phyloP scores from a whole-genome alignment of 2,113 vertebrate species.

The Ia io region DNA sequence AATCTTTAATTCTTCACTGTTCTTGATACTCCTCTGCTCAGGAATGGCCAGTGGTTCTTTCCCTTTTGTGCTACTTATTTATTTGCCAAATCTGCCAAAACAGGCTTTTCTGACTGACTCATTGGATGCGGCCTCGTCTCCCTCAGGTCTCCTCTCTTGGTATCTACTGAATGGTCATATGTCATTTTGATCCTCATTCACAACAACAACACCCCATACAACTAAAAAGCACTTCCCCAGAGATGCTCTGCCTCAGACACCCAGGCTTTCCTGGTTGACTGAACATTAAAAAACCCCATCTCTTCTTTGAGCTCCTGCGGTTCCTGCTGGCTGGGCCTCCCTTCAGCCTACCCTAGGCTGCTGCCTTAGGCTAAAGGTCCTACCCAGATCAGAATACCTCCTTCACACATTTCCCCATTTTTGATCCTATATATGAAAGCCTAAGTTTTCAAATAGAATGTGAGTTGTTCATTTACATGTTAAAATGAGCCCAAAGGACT shows the following conservation, averaged over 20 bases:
- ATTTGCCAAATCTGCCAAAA: not conserved
- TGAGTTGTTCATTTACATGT: slow-evolving; percentile 46
- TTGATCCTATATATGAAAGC: not conserved
- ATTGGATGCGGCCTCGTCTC: not conserved
- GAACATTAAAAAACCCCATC: not conserved
- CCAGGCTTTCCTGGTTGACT: not conserved
- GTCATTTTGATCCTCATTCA: not conserved
- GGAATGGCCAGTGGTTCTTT: not conserved
- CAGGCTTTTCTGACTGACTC: not conserved
- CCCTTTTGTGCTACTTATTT: not conserved
- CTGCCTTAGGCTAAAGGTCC: not conserved
- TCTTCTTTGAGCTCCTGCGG: not conserved
- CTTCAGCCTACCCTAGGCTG: not conserved
- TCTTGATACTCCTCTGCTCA: not conserved
- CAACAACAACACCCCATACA: not conserved
- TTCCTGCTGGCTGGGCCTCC: not conserved
- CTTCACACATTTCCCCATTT: not conserved
- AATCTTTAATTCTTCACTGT: not conserved
- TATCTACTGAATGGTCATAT: not conserved
- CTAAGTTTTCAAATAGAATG: slow-evolving; percentile 48
- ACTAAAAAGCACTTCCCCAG: not conserved
- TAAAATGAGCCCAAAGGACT: slow-evolving; percentile 38
- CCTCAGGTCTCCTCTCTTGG: not conserved
- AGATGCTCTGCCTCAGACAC: not conserved
- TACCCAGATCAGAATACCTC: not conserved